A percentile compares a stretch with the other conserved stretches of the same genome.
Conservation (phyloP, 1,140 invertebrate species). For the Cydia amplana region DNA sequence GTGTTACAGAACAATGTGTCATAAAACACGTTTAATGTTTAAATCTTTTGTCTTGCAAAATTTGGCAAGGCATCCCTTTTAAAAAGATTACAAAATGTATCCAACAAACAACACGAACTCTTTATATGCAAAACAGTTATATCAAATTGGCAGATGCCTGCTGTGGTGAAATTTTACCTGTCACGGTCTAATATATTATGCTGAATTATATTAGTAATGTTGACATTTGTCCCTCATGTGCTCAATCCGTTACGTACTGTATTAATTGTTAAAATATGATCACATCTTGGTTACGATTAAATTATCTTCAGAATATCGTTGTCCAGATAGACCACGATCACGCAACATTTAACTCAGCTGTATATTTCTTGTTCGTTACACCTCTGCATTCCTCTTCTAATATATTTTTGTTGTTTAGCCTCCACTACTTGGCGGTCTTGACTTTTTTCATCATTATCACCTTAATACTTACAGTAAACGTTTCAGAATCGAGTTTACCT, state of each 20-base stretch:
- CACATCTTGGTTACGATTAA: too few species aligned
- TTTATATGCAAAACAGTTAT: constrained; percentile 25
- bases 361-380: not conserved
- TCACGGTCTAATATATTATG: constrained; percentile 10
- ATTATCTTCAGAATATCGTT: too few species aligned
- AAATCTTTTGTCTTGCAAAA: not conserved
- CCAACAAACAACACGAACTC: not conserved
- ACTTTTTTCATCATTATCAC: not conserved
- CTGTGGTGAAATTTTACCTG: constrained; percentile 4
- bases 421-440: not conserved
- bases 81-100: constrained; percentile 1
- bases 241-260: not conserved
- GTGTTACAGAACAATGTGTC: not conserved
- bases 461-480: not conserved
- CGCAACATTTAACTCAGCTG: not conserved
- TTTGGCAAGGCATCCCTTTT: constrained; percentile 19
- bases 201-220: not conserved
- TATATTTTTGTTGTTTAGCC: not conserved
- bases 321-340: too few species aligned
- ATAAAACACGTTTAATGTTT: not conserved
- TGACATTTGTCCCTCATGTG: not conserved
- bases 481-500: constrained; percentile 65
- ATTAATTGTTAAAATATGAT: not conserved
- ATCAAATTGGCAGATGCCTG: constrained; percentile 9
- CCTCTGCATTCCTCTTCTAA: constrained; percentile 1